These are phyloP conservation scores for Takifugu flavidus DNA, from an alignment of 2,113 vertebrate genomes.

Conservation along the genomic window DNA sequence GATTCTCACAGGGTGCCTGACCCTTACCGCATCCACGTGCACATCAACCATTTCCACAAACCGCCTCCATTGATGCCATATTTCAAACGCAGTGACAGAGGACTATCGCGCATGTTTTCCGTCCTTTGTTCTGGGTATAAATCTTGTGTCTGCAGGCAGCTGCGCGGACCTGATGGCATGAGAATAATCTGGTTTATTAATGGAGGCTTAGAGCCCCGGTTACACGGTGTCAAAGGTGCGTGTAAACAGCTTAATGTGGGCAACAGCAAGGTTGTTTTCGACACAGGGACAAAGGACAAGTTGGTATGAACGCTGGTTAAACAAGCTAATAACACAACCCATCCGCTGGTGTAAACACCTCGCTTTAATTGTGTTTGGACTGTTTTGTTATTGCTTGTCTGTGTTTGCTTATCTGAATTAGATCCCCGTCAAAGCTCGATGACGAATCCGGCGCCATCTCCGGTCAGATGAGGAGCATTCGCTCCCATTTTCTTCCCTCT, in stretches of 20 bases:
- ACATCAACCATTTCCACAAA: slow-evolving; percentile 1
- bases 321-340: slow-evolving; percentile 6
- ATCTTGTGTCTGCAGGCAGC: slow-evolving; percentile 9
- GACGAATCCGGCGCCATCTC: background rate
- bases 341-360: background rate
- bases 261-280: slow-evolving; percentile 27
- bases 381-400: background rate
- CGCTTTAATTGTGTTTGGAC: background rate
- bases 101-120: background rate
- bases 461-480: background rate
- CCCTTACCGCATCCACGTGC: too few species aligned
- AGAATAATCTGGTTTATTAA: slow-evolving; percentile 48
- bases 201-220: slow-evolving; percentile 30
- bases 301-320: slow-evolving; percentile 7
- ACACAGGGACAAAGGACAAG: slow-evolving; percentile 8
- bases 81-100: background rate
- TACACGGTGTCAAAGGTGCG: slow-evolving; percentile 22
- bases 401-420: background rate
- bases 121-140: background rate
- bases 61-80: background rate
- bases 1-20: too few species aligned
- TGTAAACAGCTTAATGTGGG: slow-evolving; percentile 42
- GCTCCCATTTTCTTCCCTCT: too few species aligned
- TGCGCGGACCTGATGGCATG: slow-evolving; percentile 15
- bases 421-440: background rate